Base-by-base conservation (phyloP, 1,140 invertebrate genomes). In the Cherax destructor region DNA sequence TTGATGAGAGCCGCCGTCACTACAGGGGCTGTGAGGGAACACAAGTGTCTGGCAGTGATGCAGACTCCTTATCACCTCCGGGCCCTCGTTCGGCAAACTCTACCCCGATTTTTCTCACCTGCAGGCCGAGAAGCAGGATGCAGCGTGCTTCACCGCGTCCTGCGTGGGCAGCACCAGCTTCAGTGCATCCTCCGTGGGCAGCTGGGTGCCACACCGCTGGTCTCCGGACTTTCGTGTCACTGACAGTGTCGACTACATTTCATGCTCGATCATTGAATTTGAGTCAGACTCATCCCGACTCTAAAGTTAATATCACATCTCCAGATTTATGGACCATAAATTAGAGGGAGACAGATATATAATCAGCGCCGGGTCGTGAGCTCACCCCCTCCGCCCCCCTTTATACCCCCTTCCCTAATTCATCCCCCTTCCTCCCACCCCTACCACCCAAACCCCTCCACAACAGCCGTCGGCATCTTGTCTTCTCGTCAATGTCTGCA, bases 321-420 rank as follows among this genome's bases (percentile, higher is more conserved):
- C 61, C 72, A 72, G 83, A 85, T 72, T 85, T 85, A 85, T 85
- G 83, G 83, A 13, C 65, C 61, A 85, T 72, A 85, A 85, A 85
- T 85, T 72, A 85, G 83, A 72, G 61, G 21, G 81, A 84, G 61
- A 84, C 56, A 56, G 61, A 41, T 13, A 56, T 7, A 61, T 85
- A 85, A 85, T 85, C 83, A 11, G 56, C 21, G 49, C 65, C 30
- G 83, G 65, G 83, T 85, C 83, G 83, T 85, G 83, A 85, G 56
- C 81, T n/a, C 11, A 59, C 81, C 81, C 4, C 52, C 21, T 47
- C 59, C 81, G n/a, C 81, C 21, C 1, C 24, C 24, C 56, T 59
- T 59, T 3, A 9, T 59, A 59, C 56, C 56, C 56, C 30, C 30
- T 41, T 41, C 30, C 30, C 30, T 41, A 41, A 41, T 41, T 41